Base-by-base conservation (phyloP, 2,888 invertebrate species). In the Drosophila hamatofila region DNA sequence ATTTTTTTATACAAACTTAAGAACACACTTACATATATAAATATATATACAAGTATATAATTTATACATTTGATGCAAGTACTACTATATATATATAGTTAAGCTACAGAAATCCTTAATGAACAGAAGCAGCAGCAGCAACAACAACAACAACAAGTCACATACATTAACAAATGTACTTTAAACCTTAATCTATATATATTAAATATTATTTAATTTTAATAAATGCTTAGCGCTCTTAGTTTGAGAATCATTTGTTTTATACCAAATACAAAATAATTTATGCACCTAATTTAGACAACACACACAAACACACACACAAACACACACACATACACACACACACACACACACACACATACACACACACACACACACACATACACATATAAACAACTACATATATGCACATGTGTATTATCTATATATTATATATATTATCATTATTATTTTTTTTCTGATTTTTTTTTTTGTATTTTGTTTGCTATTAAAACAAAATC, bases 221-320 rank as follows among this genome's bases (percentile, higher is more conserved):
- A 44, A 44, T 44, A 83, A 83, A 80, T 77, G 81, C 81, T 42
- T 85, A 85, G 76, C 72, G 76, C 76, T 83, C 68, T 78, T 83
- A 81, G 60, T 70, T 75, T 7, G 68, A 68, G 57, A 80, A 76
- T 82, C 72, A 78, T 84, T 84, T 87, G 83, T 84, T 84, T 84
- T 82, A 84, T 87, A 84, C 83, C 83, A 84, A 84, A 84, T 84
- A 83, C 84, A 83, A 75, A 70, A 61, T 80, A 87, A 83, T 83
- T 83, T 87, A 83, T 87, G 75, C 87, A 83, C 83, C 35, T 79
- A 76, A 79, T 73, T 79, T 79, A 64, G 71, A 67, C 59, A 35
- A 58, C 27, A 67, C 30, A 75, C 25, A 78, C 46, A 68, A 44
- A 76, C 56, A 80, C 57, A 72, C 49, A 69, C 46, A 65, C 18